These are phyloP conservation scores for Drosophila ananassae DNA, from an alignment of 1,140 invertebrate species.

Conservation along the genomic window DNA sequence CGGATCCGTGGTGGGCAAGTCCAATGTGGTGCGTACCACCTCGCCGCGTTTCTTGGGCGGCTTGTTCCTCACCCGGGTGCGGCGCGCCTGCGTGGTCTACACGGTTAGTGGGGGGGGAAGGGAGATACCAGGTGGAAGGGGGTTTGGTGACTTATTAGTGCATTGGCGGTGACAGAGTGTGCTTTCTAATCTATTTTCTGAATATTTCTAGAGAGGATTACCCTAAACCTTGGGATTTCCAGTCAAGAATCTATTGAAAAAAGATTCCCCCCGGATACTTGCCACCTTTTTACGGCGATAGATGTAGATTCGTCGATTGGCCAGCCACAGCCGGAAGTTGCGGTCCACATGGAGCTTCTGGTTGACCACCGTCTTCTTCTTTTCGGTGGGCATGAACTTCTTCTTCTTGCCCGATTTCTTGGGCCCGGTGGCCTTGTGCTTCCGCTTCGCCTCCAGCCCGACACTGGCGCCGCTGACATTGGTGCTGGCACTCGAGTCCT, in stretches of 20 bases:
- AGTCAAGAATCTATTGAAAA: background rate
- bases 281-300: conserved; percentile 68
- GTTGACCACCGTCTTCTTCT: conserved; percentile 22
- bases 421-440: background rate
- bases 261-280: background rate
- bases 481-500: conserved; percentile 10
- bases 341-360: conserved; percentile 60
- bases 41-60: conserved; percentile 65
- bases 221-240: too few species aligned
- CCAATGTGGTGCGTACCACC: conserved; percentile 83
- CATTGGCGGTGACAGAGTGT: background rate
- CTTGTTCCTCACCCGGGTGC: conserved; percentile 62
- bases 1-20: conserved; percentile 85
- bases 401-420: conserved; percentile 52
- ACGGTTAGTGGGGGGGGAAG: conserved; percentile 13
- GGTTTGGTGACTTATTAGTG: background rate
- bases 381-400: conserved; percentile 56
- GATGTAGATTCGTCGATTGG: conserved; percentile 73
- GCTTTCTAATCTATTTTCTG: background rate
- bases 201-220: background rate
- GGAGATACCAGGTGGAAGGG: background rate
- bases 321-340: conserved; percentile 73
- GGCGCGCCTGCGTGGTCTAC: conserved; percentile 51
- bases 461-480: background rate
- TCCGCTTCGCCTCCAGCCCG: background rate